Evolutionary conservation across 2,888 invertebrate genomes (phyloP).

Genomic region (Aporophyla lueneburgensis): DNA sequence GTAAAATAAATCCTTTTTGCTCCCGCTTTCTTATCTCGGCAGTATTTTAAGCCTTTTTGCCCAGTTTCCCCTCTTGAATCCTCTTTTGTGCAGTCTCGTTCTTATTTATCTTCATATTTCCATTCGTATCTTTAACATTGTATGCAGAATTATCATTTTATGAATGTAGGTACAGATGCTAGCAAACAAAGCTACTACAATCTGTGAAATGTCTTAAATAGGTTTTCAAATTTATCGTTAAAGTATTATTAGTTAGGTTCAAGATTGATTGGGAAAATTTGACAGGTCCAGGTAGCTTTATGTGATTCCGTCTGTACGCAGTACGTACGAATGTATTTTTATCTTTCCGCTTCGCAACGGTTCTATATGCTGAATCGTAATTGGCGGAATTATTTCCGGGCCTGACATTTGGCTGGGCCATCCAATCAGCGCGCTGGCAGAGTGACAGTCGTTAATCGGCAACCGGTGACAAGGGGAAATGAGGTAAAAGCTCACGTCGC

Average conservation of each 20-base stretch:
- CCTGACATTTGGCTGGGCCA: slow-evolving; percentile 36
- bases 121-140: slow-evolving; percentile 10
- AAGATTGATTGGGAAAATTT: no score
- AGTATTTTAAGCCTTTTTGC: slow-evolving; percentile 34
- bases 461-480: slow-evolving; percentile 27
- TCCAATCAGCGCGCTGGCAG: slow-evolving; percentile 40
- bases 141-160: background rate
- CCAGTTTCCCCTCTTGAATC: slow-evolving; percentile 12
- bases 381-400: slow-evolving; percentile 47
- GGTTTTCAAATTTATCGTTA: no score
- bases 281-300: no score
- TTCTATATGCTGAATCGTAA: slow-evolving; percentile 32
- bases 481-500: background rate
- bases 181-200: no score
- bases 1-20: slow-evolving; percentile 37
- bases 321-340: background rate
- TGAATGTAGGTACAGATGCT: no score
- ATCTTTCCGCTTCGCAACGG: slow-evolving; percentile 2
- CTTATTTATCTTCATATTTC: slow-evolving; percentile 22
- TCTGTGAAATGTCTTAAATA: no score
- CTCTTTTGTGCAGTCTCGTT: slow-evolving; percentile 21
- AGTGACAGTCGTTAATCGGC: slow-evolving; percentile 50
- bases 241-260: no score
- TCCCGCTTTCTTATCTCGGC: slow-evolving; percentile 36
- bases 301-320: no score